Conservation (phyloP, 2,888 invertebrate genomes). For the Arenicola marina region DNA sequence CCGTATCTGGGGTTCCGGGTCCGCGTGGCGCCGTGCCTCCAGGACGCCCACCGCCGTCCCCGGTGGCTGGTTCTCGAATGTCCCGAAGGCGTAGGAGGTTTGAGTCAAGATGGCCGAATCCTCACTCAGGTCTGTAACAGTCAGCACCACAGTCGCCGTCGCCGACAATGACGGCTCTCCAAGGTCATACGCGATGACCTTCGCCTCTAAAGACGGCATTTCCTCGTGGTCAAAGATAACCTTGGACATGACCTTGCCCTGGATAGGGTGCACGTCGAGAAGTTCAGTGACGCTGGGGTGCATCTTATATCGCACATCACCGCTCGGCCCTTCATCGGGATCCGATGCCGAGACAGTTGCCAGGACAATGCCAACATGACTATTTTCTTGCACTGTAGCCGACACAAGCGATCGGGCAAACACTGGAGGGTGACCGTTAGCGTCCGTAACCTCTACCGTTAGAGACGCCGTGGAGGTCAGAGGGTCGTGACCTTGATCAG, state of each 20-base stretch:
- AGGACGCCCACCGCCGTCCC: constrained; percentile 28
- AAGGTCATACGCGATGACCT: constrained; percentile 86
- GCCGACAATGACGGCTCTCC: constrained; percentile 72
- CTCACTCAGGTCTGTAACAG: constrained; percentile 31
- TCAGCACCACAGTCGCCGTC: constrained; percentile 81
- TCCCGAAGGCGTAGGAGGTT: constrained; percentile 23
- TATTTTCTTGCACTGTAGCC: constrained; percentile 78
- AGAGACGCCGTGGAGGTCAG: neutral
- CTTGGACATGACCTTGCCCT: constrained; percentile 37
- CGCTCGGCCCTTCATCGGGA: neutral
- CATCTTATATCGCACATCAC: neutral
- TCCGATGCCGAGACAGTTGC: neutral
- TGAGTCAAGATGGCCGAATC: constrained; percentile 29
- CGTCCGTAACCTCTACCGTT: constrained; percentile 46
- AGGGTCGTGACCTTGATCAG: constrained; percentile 17
- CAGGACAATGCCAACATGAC: constrained; percentile 67
- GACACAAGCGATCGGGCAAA: constrained; percentile 62
- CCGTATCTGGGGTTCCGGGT: constrained; percentile 15
- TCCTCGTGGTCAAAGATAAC: constrained; percentile 50
- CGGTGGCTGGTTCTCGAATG: constrained; percentile 53
- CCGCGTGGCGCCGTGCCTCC: constrained; percentile 26
- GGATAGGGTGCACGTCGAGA: constrained; percentile 61
- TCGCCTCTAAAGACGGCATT: constrained; percentile 8
- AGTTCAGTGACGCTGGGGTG: neutral
- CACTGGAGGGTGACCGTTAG: neutral